Evolutionary conservation across 2,888 invertebrate genomes (phyloP), one percentile per base, ranked within the genome.

Genomic region (Caenorhabditis afra): DNA sequence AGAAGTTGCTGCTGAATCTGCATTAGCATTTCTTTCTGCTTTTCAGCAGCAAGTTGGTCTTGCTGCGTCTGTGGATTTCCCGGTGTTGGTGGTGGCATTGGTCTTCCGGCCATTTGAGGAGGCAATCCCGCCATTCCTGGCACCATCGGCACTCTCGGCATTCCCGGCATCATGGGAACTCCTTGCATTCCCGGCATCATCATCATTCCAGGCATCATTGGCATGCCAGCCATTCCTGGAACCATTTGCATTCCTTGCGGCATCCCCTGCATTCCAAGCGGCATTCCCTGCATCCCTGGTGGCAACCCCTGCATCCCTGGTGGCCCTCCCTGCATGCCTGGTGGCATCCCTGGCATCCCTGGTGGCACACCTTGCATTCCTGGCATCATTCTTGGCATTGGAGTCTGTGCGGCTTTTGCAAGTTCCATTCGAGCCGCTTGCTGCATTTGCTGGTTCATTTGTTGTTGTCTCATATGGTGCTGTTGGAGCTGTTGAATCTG

Each of bases 361-460:
- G 23, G 14, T 12, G 10, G 23, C 23, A 23, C 14, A 23, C 23
- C 44, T 37, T 29, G 52, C 64, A 64, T 39, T 52, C n/a, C 14
- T 10, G 20, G 52, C 23, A 47, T 22, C 23, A 47, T 23, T 23
- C 61, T 47, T n/a, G 22, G 47, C 22, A 44, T 22, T 23, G 16
- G 41, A 2, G 18, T 1, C 22, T 20, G 52, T 23, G 16, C 23
- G n/a, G n/a, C n/a, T n/a, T n/a, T n/a, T 44, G 58, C 49, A 44
- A 57, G 66, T n/a, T 66, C 57, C 47, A 57, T 37, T 10, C 59
- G 70, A 11, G 59, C 61, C 11, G 49, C 16, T 12, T 65, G 65
- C 16, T 45, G 53, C 23, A 66, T 1, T n/a, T 68, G 58, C 22
- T 65, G 65, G 44, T 35, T 37, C 44, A 66, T 45, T 10, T 65